Percentiles rank a stretch among this genome's conserved stretches.
phyloP scores from a whole-genome alignment of 1,140 invertebrate genomes.

The Choristoneura fumiferana region DNA sequence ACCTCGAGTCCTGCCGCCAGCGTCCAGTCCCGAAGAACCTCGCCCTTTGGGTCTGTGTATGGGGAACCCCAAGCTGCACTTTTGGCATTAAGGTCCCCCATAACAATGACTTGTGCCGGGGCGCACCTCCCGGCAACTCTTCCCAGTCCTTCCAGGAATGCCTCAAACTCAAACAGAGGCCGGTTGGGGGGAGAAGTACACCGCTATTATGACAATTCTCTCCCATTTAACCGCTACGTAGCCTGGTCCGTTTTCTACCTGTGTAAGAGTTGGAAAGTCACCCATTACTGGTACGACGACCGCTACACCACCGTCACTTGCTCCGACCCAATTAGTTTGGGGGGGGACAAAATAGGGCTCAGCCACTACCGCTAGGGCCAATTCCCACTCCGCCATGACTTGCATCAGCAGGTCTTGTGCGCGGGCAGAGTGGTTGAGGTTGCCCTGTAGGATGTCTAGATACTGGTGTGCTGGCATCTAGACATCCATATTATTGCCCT shows the following conservation, averaged over 20 bases:
- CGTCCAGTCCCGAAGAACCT: conserved; percentile 12
- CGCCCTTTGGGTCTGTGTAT: not conserved
- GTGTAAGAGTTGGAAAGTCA: too few species aligned
- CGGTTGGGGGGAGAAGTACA: conserved; percentile 30
- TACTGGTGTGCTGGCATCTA: not conserved
- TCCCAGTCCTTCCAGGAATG: conserved; percentile 15
- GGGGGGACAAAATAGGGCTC: not conserved
- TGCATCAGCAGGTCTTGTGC: conserved; percentile 32
- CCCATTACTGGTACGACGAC: too few species aligned
- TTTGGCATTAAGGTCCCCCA: conserved; percentile 31
- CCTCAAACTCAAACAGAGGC: conserved; percentile 20
- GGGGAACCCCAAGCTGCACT: conserved; percentile 23
- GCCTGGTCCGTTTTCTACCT: not conserved
- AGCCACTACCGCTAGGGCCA: conserved; percentile 15
- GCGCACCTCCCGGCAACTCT: not conserved
- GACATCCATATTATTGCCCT: conserved; percentile 11
- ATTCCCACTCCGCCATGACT: conserved; percentile 21
- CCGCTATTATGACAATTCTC: conserved; percentile 2
- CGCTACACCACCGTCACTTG: not conserved
- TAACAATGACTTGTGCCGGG: conserved; percentile 8
- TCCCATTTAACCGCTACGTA: not conserved
- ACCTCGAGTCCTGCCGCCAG: not conserved
- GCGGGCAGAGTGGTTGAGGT: conserved; percentile 27
- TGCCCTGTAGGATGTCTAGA: conserved; percentile 13
- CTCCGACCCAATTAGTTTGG: not conserved